Percentiles rank a stretch among this genome's conserved stretches.
These are phyloP conservation scores for Brachyistius frenatus DNA, from an alignment of 2,113 vertebrate species.

Conservation along the genomic window DNA sequence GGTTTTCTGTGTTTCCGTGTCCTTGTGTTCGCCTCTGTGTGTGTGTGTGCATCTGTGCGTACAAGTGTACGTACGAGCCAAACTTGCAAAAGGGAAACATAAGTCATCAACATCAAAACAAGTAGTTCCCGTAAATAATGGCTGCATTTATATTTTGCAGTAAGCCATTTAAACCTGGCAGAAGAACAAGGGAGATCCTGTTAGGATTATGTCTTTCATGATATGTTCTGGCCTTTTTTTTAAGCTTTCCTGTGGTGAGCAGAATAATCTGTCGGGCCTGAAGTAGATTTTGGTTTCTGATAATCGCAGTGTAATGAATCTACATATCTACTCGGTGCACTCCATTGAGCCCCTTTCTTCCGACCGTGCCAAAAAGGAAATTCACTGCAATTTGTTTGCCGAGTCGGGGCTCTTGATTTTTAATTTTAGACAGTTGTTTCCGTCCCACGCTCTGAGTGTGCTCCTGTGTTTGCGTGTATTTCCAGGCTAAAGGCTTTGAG, in stretches of 20 bases:
- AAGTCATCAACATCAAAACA: constrained; percentile 74
- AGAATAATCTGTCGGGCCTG: constrained; percentile 61
- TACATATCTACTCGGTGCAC: constrained; percentile 51
- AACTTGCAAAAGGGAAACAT: constrained; percentile 68
- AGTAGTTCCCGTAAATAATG: constrained; percentile 72
- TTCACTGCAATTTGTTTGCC: constrained; percentile 60
- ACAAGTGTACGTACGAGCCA: constrained; percentile 34
- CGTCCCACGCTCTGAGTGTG: constrained; percentile 25
- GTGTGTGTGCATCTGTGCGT: constrained; percentile 14
- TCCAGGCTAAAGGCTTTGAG: constrained; percentile 97
- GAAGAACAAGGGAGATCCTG: constrained; percentile 75
- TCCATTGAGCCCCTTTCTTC: constrained; percentile 39
- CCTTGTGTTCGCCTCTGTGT: constrained; percentile 14
- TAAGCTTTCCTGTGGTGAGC: constrained; percentile 50
- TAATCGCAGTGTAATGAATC: constrained; percentile 78
- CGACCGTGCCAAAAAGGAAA: constrained; percentile 67
- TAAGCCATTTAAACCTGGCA: constrained; percentile 80
- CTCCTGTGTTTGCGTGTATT: constrained; percentile 39
- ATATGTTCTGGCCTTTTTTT: constrained; percentile 59
- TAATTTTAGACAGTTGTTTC: constrained; percentile 59
- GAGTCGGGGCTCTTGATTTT: constrained; percentile 43
- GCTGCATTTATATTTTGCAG: constrained; percentile 77
- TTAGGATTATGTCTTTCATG: constrained; percentile 75
- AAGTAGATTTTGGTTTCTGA: constrained; percentile 72
- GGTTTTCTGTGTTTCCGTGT: constrained; percentile 16